Percentiles rank a stretch among this genome's conserved stretches.
These are phyloP conservation scores for Climacteris rufus DNA, from an alignment of 2,113 vertebrate species.

Conservation along the genomic window DNA sequence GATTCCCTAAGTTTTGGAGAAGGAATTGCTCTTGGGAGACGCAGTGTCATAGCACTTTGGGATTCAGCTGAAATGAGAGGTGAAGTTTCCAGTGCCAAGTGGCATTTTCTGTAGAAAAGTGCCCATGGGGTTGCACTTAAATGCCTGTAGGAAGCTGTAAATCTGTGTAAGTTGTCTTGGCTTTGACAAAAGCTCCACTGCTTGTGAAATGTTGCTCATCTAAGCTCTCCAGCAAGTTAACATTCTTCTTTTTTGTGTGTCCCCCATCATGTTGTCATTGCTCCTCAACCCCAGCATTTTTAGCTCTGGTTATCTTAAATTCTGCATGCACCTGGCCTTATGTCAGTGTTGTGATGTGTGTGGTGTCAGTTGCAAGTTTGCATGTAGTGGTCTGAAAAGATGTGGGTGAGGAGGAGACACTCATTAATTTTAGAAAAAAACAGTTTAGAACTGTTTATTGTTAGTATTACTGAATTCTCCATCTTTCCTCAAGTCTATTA, in stretches of 20 bases:
- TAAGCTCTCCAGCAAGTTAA: neutral
- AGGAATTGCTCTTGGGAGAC: neutral
- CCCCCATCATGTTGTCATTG: rapidly evolving
- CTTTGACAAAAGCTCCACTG: neutral
- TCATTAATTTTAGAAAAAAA: neutral
- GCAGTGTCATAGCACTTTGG: neutral
- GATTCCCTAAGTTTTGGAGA: neutral
- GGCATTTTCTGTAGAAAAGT: neutral
- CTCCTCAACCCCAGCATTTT: neutral
- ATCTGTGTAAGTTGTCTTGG: neutral
- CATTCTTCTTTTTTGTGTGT: neutral
- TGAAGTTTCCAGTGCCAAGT: neutral
- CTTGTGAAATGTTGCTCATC: neutral
- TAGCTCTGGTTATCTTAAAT: neutral
- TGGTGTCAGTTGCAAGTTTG: neutral
- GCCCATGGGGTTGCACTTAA: neutral
- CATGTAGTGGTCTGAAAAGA: neutral
- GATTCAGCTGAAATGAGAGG: neutral
- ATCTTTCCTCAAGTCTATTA: neutral
- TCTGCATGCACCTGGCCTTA: neutral
- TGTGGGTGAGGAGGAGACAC: neutral
- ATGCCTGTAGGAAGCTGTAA: neutral
- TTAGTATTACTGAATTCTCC: neutral
- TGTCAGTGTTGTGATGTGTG: neutral
- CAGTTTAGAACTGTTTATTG: neutral